Evolutionary conservation across 2,797 vertebrate genomes (phyloP).

Genomic region (Malacoraja senta): DNA sequence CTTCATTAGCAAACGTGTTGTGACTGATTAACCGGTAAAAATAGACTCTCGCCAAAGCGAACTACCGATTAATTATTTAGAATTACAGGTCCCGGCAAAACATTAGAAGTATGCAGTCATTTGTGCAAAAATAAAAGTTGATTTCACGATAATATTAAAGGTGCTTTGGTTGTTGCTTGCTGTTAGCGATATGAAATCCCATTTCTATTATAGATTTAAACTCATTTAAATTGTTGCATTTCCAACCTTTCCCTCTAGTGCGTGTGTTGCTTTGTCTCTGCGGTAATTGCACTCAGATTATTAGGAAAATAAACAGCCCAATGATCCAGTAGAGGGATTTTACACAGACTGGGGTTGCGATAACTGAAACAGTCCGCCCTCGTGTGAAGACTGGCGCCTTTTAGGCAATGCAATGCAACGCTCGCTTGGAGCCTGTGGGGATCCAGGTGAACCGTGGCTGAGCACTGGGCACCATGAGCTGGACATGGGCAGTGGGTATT

Average conservation of each 20-base stretch:
- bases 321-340: neutral
- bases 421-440: neutral
- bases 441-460: neutral
- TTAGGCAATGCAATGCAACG: neutral
- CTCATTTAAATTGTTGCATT: neutral
- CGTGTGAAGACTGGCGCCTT: neutral
- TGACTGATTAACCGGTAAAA: conserved; percentile 31
- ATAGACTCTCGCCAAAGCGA: conserved; percentile 6
- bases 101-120: too few relatives aligned
- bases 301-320: neutral
- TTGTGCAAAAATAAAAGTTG: neutral
- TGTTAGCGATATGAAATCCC: neutral
- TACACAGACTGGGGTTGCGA: neutral
- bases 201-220: neutral
- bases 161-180: neutral
- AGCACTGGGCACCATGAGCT: too few relatives aligned
- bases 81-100: neutral
- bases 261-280: neutral
- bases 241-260: neutral
- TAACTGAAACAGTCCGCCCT: neutral
- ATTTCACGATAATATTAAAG: neutral
- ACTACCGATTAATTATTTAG: neutral
- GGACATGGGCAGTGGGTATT: neutral
- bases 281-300: neutral
- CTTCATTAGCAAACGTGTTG: neutral